Base-by-base conservation (phyloP, 2,113 vertebrate species). In the Andinoacara biseriatus region DNA sequence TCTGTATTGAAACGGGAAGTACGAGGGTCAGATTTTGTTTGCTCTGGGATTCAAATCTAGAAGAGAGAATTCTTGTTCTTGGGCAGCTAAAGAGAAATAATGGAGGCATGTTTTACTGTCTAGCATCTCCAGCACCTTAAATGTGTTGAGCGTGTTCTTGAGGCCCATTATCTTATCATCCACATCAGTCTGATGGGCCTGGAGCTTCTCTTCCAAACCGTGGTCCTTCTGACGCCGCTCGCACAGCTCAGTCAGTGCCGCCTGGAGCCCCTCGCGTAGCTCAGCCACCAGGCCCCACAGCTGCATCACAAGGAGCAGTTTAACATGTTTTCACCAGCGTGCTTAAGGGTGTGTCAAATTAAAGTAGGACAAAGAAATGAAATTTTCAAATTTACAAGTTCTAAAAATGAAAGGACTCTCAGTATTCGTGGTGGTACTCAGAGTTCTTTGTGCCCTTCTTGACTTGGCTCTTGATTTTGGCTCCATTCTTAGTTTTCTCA, bases 221-320 rank as follows among this genome's bases (percentile, higher is more conserved):
- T 95, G 96, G 90, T 98, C 97, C 85, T 94, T 96, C 91, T 97
- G 97, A 69, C 97, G 97, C 92, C 99, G 96, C 82, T 95, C 91
- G 1, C 95, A 92, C 87, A 98, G 93, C 75, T 98, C 97, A 82
- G 95, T 96, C 94, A 98, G 95, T 0, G 96, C 96, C 49, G 95
- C 94, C 17, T 95, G 96, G 91, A 99, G 97, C 82, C 97, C 97
- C 10, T 95, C 94, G 78, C 97, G 98, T 89, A 99, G 96, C 94
- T 99, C 97, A 13, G 95, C 96, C 95, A 97, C 97, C 87, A 99
- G 91, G 75, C 96, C 96, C 96, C 99, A 97, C 95, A 99, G 96
- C 95, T 95, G 85, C 24, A 24, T 33, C 58, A 74, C 35, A 78
- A 20, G 7, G 43, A 63, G 29, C 40, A 74, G 20, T 35, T 31